phyloP scores from a whole-genome alignment of 2,888 invertebrate species.

The Harpalus rubripes region DNA sequence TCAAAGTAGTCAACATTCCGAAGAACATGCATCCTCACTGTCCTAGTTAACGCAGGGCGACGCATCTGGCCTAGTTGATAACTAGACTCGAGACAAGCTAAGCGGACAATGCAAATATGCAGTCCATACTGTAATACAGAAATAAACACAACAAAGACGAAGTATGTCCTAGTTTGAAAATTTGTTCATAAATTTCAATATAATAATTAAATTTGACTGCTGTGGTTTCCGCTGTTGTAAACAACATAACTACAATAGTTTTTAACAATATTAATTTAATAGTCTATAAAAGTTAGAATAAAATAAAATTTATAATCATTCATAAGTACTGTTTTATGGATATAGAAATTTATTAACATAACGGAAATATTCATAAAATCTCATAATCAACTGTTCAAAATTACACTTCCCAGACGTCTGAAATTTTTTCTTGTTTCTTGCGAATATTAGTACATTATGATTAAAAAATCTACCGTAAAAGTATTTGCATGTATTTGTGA shows the following conservation, averaged over 20 bases:
- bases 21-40: no score
- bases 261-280: background rate
- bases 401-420: background rate
- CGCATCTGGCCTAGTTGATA: no score
- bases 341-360: background rate
- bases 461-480: conserved; percentile 18
- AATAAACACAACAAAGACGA: no score
- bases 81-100: no score
- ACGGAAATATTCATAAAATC: background rate
- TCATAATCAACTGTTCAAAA: background rate
- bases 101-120: no score
- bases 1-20: no score
- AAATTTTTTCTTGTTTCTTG: background rate
- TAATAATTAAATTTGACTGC: no score
- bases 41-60: no score
- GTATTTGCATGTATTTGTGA: conserved; percentile 35
- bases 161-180: no score
- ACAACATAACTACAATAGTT: no score
- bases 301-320: background rate
- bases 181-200: no score
- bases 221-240: background rate
- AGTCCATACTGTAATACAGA: no score
- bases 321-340: background rate
- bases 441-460: background rate
- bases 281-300: background rate